Evolutionary conservation across 2,888 invertebrate genomes (phyloP), one percentile per base, ranked within the genome.

Genomic region (Halictus quadricinctus): DNA sequence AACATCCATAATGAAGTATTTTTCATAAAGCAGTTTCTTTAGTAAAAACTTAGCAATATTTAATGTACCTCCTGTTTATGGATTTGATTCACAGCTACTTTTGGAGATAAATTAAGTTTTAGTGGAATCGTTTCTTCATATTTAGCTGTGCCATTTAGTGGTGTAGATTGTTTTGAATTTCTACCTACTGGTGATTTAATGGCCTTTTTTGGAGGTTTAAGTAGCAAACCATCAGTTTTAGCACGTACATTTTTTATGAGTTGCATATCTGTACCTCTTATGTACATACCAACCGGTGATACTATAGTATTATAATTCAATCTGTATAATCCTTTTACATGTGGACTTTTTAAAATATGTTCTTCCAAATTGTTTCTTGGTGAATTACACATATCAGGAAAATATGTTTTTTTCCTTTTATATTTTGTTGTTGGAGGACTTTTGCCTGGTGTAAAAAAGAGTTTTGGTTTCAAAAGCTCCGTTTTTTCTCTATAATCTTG

Each of bases 221-320:
- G 46, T 0, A 78, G 25, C 13, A 66, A 70, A 5, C 29, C 60
- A 69, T 77, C 41, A n/a, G 69, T 91, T 73, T 88, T 88, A 18
- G 87, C 79, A 3, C 79, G 90, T 29, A 90, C 84, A 83, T 93
- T 94, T 70, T 92, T 90, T 46, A 93, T 86, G 7, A 93, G 88
- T 76, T 91, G 66, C 88, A n/a, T 86, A 80, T 93, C 91, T 1
- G 91, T 92, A 7, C 93, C 92, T 60, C 86, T 89, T 60, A 94
- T 93, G 58, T 94, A 94, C 79, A 91, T 88, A 43, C 91, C 91
- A 5, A 94, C 87, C 0, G 94, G 94, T 12, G 94, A 94, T 60
- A 90, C 85, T 7, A 94, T 88, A 12, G 88, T 90, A n/a, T 91
- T 84, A 46, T 91, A 92, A 74, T 88, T 91, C 21, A 85, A 64